Percentiles rank a stretch among this genome's conserved stretches.
These are phyloP conservation scores for Moxostoma hubbsi DNA, from an alignment of 2,797 vertebrate species.

Conservation along the genomic window DNA sequence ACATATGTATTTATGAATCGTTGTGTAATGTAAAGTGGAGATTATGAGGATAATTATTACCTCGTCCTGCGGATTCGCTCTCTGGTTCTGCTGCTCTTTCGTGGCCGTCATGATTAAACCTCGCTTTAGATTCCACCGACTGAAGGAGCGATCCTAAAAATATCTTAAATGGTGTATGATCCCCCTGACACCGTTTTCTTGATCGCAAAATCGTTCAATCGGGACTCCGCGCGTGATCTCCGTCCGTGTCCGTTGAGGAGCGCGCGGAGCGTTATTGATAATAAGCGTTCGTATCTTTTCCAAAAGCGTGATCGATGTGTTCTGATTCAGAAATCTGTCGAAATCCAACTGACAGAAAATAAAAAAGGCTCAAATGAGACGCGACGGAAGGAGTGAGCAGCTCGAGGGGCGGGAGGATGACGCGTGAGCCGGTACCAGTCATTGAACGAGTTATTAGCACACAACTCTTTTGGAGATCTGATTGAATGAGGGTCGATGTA, in stretches of 20 bases:
- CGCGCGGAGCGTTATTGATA: conserved; percentile 6
- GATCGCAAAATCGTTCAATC: not conserved
- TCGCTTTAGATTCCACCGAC: conserved; percentile 16
- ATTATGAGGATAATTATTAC: conserved; percentile 55
- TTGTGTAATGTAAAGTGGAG: not conserved
- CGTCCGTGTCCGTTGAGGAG: conserved; percentile 7
- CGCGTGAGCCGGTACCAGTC: not conserved
- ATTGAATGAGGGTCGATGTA: not conserved
- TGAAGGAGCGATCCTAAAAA: not conserved
- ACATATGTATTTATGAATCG: not conserved
- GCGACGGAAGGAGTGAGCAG: conserved; percentile 5
- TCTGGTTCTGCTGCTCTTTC: conserved; percentile 85
- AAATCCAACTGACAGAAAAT: not conserved
- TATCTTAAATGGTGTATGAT: not conserved
- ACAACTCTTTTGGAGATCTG: not conserved
- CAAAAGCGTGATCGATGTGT: conserved; percentile 7
- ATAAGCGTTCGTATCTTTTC: conserved; percentile 7
- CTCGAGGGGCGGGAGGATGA: conserved; percentile 38
- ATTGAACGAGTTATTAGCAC: not conserved
- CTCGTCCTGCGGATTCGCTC: conserved; percentile 71
- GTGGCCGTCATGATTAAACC: conserved; percentile 85
- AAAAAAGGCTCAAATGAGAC: not conserved
- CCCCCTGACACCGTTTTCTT: not conserved
- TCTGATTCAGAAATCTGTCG: not conserved
- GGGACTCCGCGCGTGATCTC: conserved; percentile 4